A percentile compares a stretch with the other conserved stretches of the same genome.
Conservation (phyloP, 1,140 invertebrate genomes). For the Coelopa frigida region DNA sequence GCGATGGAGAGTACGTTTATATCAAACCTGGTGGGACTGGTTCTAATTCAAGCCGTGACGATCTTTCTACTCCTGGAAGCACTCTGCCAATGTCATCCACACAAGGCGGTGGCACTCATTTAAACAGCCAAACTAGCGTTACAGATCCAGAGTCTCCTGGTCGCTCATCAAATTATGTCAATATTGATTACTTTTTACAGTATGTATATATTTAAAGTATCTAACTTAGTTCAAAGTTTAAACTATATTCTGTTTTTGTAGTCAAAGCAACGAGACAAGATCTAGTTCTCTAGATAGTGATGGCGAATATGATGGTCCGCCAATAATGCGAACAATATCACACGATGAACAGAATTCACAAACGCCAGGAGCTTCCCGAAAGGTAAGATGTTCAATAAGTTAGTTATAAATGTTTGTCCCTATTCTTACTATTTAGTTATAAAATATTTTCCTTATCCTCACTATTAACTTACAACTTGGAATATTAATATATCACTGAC, state of each 20-base stretch:
- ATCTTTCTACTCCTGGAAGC: constrained; percentile 55
- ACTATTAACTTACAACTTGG: constrained; percentile 6
- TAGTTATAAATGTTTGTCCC: neutral
- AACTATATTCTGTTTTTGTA: constrained; percentile 15
- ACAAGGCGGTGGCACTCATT: constrained; percentile 18
- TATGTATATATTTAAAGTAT: constrained; percentile 45
- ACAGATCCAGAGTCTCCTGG: constrained; percentile 64
- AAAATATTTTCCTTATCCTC: neutral
- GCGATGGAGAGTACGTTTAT: constrained; percentile 70
- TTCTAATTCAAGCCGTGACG: constrained; percentile 54
- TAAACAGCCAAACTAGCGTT: constrained; percentile 40
- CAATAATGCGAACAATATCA: constrained; percentile 38
- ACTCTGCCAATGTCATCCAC: constrained; percentile 52
- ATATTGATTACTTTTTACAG: constrained; percentile 84
- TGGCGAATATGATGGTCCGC: constrained; percentile 41
- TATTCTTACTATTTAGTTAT: neutral
- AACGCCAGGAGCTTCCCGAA: constrained; percentile 37
- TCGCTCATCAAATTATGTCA: constrained; percentile 76
- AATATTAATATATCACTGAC: constrained; percentile 4
- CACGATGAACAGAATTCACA: constrained; percentile 38
- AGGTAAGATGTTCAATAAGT: constrained; percentile 21
- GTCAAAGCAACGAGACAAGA: constrained; percentile 44
- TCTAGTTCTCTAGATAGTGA: constrained; percentile 47
- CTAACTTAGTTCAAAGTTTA: neutral
- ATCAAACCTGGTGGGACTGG: constrained; percentile 58